Evolutionary conservation across 2,113 vertebrate genomes (phyloP), one percentile per base, ranked within the genome.

Genomic region (Leuciscus idus): DNA sequence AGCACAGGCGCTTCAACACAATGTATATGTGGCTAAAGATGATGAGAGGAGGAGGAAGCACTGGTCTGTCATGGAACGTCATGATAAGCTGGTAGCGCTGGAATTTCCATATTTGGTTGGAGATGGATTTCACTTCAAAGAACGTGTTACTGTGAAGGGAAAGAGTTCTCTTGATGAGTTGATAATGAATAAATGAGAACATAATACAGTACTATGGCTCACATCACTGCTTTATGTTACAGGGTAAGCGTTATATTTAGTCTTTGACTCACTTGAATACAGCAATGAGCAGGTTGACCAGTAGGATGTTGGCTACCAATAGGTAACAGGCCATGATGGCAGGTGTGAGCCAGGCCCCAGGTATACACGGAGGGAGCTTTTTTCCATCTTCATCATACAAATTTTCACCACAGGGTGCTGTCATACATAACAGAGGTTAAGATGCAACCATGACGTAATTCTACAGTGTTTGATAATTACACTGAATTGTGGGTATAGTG

Each of bases 41-140:
- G 91, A 99, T 99, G 94, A 99, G 96, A 0, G 98, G 98, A 0
- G 98, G 98, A 0, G 98, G 98, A 19, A 99, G 95, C 78, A 99
- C 97, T 1, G 98, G 98, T 2, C 98, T 95, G 92, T 99, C 98
- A 0, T 99, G 97, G 88, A 99, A 99, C 0, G 98, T 99, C 97
- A 99, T 98, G 81, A 99, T 99, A 87, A 99, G 93, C 92, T 99
- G 98, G 84, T 99, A 99, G 28, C 98, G 91, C 92, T 99, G 98
- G 84, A 99, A 99, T 93, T 99, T 99, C 98, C 98, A 99, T 52
- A 99, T 96, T 90, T 99, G 98, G 92, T 99, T 99, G 82, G 98
- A 99, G 90, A 99, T 99, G 87, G 98, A 99, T 89, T 99, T 99
- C 21, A 99, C 96, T 90, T 99, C 98, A 89, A 97, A 97, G 94